Conservation (phyloP, 2,888 invertebrate species). For the Philereme transversata region DNA sequence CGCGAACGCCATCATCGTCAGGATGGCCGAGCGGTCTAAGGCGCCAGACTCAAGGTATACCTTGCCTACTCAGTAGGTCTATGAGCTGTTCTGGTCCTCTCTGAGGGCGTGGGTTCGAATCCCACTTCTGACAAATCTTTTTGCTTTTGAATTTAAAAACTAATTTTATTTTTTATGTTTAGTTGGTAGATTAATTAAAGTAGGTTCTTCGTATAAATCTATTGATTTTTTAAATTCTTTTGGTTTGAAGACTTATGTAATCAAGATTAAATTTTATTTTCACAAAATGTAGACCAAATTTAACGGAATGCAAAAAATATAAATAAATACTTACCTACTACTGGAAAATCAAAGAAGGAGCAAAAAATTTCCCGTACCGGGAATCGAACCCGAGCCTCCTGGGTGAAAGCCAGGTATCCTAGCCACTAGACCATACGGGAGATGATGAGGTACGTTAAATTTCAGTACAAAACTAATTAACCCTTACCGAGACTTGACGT, state of each 20-base stretch:
- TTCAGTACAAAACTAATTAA: background rate
- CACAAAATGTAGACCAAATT: no score
- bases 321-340: no score
- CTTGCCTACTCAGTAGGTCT: slow-evolving; percentile 87
- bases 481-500: no score
- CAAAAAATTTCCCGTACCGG: slow-evolving; percentile 84
- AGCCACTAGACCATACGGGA: slow-evolving; percentile 88
- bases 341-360: slow-evolving; percentile 1
- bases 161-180: no score
- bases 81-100: slow-evolving; percentile 88
- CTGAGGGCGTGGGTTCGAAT: slow-evolving; percentile 85
- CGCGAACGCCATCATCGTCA: slow-evolving; percentile 70
- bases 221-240: no score
- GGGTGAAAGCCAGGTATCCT: slow-evolving; percentile 89
- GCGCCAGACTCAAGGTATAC: slow-evolving; percentile 86
- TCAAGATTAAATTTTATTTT: no score
- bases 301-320: no score
- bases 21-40: slow-evolving; percentile 70
- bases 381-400: slow-evolving; percentile 90
- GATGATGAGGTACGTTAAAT: background rate
- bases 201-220: no score
- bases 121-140: no score
- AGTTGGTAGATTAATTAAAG: no score
- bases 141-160: no score
- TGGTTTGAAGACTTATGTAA: no score